These are phyloP conservation scores for Ondatra zibethicus DNA, from an alignment of 2,113 vertebrate genomes.

Conservation along the genomic window DNA sequence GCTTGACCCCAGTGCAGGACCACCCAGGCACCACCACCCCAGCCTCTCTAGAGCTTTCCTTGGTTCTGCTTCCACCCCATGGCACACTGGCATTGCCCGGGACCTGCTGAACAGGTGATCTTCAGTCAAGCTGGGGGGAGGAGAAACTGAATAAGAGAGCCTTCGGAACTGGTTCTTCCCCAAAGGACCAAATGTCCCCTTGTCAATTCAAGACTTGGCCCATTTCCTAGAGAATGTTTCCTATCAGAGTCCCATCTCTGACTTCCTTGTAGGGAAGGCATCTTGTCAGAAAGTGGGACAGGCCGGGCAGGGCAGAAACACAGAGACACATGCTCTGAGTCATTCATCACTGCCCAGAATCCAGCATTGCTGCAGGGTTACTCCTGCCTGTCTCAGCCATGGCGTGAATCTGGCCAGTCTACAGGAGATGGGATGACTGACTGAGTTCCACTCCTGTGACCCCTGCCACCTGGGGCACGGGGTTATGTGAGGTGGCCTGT, in stretches of 20 bases:
- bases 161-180: conserved; percentile 22
- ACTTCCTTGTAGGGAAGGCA: conserved; percentile 42
- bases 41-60: not conserved
- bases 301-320: conserved; percentile 8
- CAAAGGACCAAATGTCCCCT: conserved; percentile 18
- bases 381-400: not conserved
- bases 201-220: conserved; percentile 26
- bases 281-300: conserved; percentile 33
- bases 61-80: not conserved
- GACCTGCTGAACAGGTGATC: not conserved
- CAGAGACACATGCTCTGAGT: conserved; percentile 60
- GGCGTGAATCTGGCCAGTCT: not conserved
- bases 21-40: not conserved
- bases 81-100: conserved; percentile 13
- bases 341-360: conserved; percentile 9
- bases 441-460: not conserved
- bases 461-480: not conserved
- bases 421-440: not conserved
- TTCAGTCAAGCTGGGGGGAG: not conserved
- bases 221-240: conserved; percentile 4
- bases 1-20: not conserved
- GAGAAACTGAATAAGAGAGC: not conserved
- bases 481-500: not conserved
- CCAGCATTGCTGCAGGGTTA: not conserved
- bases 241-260: not conserved